Evolutionary conservation across 2,888 invertebrate species (phyloP), one percentile per base, ranked within the genome.

Genomic region (Chrysopilus asiliformis): DNA sequence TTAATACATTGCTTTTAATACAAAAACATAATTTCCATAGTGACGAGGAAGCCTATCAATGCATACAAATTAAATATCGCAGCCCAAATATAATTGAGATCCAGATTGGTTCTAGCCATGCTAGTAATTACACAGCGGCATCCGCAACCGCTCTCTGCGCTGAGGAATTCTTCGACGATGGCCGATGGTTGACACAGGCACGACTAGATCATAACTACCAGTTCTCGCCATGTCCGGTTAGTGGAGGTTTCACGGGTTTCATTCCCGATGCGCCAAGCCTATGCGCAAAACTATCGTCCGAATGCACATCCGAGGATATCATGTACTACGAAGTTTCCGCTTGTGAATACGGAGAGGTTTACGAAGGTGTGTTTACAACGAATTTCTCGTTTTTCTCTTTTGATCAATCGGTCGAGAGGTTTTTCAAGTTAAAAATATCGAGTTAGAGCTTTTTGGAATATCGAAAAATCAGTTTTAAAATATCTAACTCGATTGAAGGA

Each of bases 261-360:
- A 71, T 76, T 46, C 74, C 75, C 14, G 74, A 76, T 52, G 57
- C 64, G 20, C 61, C 63, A 3, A 67, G 68, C 18, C 61, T 74
- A 41, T 77, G 77, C 50, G 74, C 76, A 10, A 73, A 73, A 54
- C 56, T 77, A 22, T 72, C 72, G 52, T 76, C 76, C 32, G 73
- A 76, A 49, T 76, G 76, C 53, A 65, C 68, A 45, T 70, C 72
- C 4, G 70, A 71, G 4, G 74, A 76, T 51, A 65, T 71, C 34
- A 76, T 77, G 76, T 72, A 74, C 48, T 76, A 73, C 52, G 72
- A 71, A 51, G 74, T 76, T 12, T 71, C 68, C 34, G 70, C 72
- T 44, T 77, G 77, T 50, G 61, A 62, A 35, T 67, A 70, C 26
- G 57, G 64, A 22, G 71, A 74, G 54, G 60, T 76, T 25, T 74